phyloP scores from a whole-genome alignment of 1,140 invertebrate genomes.

The Ips typographus region DNA sequence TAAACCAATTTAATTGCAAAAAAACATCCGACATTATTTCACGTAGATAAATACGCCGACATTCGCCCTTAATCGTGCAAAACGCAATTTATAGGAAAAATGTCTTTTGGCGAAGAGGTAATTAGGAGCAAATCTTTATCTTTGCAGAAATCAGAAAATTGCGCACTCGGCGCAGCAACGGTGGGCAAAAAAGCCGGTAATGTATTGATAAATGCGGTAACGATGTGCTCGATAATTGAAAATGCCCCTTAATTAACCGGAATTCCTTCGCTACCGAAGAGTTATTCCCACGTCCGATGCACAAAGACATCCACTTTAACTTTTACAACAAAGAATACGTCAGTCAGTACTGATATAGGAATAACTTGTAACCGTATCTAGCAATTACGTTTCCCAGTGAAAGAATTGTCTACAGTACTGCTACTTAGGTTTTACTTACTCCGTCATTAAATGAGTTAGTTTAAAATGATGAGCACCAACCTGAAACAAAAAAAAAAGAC shows the following conservation, averaged over 20 bases:
- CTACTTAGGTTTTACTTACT: too few species aligned
- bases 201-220: slow-evolving; percentile 42
- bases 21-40: not conserved
- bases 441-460: too few species aligned
- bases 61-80: slow-evolving; percentile 9
- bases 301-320: slow-evolving; percentile 15
- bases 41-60: not conserved
- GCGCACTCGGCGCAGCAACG: slow-evolving; percentile 24
- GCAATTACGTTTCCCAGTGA: too few species aligned
- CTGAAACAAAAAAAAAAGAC: too few species aligned
- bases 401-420: too few species aligned
- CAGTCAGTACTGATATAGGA: too few species aligned
- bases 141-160: slow-evolving; percentile 40
- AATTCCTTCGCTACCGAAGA: slow-evolving; percentile 43
- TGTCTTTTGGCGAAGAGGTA: slow-evolving; percentile 30
- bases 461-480: too few species aligned
- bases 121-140: slow-evolving; percentile 39
- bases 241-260: slow-evolving; percentile 45
- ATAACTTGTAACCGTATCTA: too few species aligned
- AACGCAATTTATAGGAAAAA: slow-evolving; percentile 33
- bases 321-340: too few species aligned
- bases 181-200: slow-evolving; percentile 37
- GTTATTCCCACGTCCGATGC: slow-evolving; percentile 40
- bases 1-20: not conserved
- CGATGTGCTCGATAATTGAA: slow-evolving; percentile 43